phyloP scores from a whole-genome alignment of 2,113 vertebrate species.

The Sylvia atricapilla region DNA sequence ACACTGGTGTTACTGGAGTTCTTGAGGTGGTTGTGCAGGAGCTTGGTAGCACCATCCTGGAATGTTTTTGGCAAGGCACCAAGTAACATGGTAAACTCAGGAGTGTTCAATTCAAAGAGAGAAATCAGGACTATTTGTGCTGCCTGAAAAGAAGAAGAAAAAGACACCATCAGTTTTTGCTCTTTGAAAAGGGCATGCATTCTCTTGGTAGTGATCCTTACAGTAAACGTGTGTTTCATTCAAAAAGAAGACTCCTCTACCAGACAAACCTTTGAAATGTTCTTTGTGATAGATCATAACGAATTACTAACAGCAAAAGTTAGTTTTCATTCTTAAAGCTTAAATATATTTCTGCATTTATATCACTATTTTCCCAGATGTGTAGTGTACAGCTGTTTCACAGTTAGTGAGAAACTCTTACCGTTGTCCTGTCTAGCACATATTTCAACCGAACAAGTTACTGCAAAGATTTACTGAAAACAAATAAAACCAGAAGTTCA shows the following conservation, averaged over 20 bases:
- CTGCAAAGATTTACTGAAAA: background rate
- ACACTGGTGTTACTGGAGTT: conserved; percentile 92
- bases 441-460: background rate
- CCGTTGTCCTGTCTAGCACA: background rate
- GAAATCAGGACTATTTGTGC: conserved; percentile 96
- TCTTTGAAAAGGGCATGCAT: background rate
- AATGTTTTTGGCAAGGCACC: conserved; percentile 98
- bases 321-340: background rate
- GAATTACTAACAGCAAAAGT: background rate
- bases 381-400: background rate
- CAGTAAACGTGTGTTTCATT: background rate
- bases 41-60: conserved; percentile 98
- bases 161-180: background rate
- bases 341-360: background rate
- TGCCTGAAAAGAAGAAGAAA: conserved; percentile 75
- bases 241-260: background rate
- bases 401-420: background rate
- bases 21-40: conserved; percentile 97
- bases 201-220: background rate
- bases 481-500: background rate
- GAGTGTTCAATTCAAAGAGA: conserved; percentile 96
- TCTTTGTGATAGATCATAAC: background rate
- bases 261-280: background rate
- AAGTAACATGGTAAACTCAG: conserved; percentile 99
- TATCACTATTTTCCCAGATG: background rate